A percentile compares a stretch with the other conserved stretches of the same genome.
phyloP scores from a whole-genome alignment of 2,113 vertebrate species.

The Petrocephalus zakoni region DNA sequence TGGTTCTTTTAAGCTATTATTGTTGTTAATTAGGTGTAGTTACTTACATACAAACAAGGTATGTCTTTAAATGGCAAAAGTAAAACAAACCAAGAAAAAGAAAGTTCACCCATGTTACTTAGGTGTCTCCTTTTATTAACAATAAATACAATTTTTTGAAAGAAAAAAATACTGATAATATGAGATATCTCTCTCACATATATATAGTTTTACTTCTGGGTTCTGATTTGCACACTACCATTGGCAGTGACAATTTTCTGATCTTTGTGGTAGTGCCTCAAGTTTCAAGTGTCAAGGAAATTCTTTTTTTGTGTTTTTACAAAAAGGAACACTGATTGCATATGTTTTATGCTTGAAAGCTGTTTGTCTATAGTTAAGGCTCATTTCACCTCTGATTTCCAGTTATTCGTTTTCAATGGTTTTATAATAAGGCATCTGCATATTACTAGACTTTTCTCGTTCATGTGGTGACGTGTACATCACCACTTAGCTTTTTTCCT shows the following conservation, averaged over 20 bases:
- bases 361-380: constrained; percentile 12
- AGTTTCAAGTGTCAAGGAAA: constrained; percentile 10
- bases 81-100: neutral
- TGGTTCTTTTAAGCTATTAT: neutral
- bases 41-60: neutral
- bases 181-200: neutral
- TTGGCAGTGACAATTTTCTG: neutral
- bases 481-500: constrained; percentile 2
- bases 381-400: neutral
- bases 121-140: neutral
- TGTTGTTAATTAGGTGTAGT: neutral
- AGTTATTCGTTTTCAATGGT: neutral
- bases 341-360: constrained; percentile 9
- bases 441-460: constrained; percentile 5
- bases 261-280: constrained; percentile 10
- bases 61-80: neutral
- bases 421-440: constrained; percentile 11
- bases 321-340: constrained; percentile 16
- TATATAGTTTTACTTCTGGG: neutral
- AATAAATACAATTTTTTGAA: neutral
- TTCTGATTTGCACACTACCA: neutral
- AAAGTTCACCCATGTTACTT: neutral
- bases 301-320: constrained; percentile 14
- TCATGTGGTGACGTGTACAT: constrained; percentile 18
- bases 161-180: neutral